These are phyloP conservation scores for Lagria hirta DNA, from an alignment of 2,888 invertebrate genomes.

Conservation along the genomic window DNA sequence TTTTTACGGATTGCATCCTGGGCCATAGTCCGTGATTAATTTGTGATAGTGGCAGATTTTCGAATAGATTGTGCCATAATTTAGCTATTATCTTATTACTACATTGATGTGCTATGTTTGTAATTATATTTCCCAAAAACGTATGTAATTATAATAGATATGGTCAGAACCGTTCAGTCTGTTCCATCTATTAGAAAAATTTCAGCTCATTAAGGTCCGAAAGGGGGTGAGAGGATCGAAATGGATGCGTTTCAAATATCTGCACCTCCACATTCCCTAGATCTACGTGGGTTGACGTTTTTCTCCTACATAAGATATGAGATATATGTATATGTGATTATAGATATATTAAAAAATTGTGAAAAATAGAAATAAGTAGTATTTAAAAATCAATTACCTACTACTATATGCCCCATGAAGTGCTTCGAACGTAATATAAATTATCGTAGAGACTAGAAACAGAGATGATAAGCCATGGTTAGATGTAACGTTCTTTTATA, in stretches of 20 bases:
- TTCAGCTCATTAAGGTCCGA: constrained; percentile 21
- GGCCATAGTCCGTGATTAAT: constrained; percentile 47
- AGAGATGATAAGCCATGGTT: too few species aligned
- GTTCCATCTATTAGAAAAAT: constrained; percentile 34
- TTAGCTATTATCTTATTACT: constrained; percentile 50
- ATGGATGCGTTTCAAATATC: constrained; percentile 15
- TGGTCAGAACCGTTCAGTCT: constrained; percentile 38
- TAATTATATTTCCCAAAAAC: constrained; percentile 47
- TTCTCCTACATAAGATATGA: constrained; percentile 40
- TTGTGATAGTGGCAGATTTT: constrained; percentile 42
- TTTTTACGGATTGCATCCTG: constrained; percentile 57
- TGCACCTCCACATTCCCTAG: constrained; percentile 14
- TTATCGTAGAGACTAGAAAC: too few species aligned
- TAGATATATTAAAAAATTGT: constrained; percentile 52
- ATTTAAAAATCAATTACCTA: too few species aligned
- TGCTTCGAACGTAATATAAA: too few species aligned
- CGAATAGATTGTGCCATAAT: constrained; percentile 39
- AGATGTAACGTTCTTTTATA: too few species aligned
- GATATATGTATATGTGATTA: constrained; percentile 52
- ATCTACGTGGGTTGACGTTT: constrained; percentile 27
- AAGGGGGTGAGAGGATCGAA: constrained; percentile 14
- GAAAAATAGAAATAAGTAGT: constrained; percentile 53
- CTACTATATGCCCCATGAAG: too few species aligned
- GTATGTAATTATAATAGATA: constrained; percentile 39
- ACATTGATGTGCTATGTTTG: constrained; percentile 53